These are phyloP conservation scores for Vireo griseus DNA, from an alignment of 2,797 vertebrate genomes.

Conservation along the genomic window DNA sequence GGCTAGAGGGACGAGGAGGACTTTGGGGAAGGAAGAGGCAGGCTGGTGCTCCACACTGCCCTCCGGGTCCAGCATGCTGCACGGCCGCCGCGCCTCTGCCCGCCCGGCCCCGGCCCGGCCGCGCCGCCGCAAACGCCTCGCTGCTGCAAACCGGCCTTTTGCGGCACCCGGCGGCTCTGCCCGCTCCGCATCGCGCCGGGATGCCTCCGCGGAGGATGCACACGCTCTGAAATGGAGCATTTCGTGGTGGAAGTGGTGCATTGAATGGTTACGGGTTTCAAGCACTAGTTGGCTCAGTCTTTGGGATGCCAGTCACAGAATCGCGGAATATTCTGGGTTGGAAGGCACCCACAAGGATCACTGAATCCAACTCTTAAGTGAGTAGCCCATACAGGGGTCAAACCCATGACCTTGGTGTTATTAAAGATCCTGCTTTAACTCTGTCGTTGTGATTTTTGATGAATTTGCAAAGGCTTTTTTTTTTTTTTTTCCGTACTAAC, in stretches of 20 bases:
- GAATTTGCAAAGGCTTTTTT: neutral
- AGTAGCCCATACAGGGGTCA: neutral
- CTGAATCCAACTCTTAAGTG: neutral
- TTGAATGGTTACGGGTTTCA: neutral
- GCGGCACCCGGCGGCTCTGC: neutral
- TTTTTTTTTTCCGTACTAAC: neutral
- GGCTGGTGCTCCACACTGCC: conserved; percentile 58
- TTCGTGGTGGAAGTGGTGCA: fast-evolving
- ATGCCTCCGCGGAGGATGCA: fast-evolving
- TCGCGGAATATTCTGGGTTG: neutral
- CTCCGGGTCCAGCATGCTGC: conserved; percentile 69
- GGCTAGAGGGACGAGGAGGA: conserved; percentile 31
- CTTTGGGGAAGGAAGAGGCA: conserved; percentile 26
- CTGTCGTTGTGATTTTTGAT: neutral
- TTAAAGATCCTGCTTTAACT: neutral
- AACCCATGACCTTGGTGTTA: neutral
- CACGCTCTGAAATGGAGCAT: fast-evolving
- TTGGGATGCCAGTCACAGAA: neutral
- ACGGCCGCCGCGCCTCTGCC: neutral
- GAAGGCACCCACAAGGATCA: neutral
- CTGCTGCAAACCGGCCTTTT: conserved; percentile 40
- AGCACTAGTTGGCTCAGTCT: neutral
- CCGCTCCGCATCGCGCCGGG: fast-evolving
- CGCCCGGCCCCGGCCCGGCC: neutral
- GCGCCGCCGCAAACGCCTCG: neutral